These are phyloP conservation scores for Xestia rhomboidea DNA, from an alignment of 2,888 invertebrate genomes.

Conservation along the genomic window DNA sequence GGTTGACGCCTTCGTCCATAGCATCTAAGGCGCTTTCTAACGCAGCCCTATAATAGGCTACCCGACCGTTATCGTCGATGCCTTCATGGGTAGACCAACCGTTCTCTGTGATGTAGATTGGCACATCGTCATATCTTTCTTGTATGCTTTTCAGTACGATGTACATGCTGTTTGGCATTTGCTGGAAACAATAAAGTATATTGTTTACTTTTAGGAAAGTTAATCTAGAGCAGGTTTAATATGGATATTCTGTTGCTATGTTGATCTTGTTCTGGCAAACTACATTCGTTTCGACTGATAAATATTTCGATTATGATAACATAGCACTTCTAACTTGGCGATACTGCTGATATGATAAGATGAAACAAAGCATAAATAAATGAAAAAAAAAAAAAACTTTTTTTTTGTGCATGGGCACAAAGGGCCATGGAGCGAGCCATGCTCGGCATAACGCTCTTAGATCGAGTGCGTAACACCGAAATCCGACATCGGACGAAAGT, in stretches of 20 bases:
- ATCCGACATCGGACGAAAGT: too few species aligned
- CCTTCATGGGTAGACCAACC: slow-evolving; percentile 86
- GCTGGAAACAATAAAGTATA: slow-evolving; percentile 68
- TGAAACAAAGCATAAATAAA: neutral
- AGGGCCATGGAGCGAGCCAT: too few species aligned
- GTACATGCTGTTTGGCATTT: slow-evolving; percentile 90
- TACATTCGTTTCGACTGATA: neutral
- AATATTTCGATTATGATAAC: neutral
- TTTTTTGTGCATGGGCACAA: neutral
- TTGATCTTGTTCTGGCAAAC: neutral
- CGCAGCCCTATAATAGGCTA: slow-evolving; percentile 82
- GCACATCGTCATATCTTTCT: slow-evolving; percentile 85
- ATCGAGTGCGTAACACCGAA: too few species aligned
- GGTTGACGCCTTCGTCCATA: slow-evolving; percentile 83
- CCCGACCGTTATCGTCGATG: slow-evolving; percentile 84
- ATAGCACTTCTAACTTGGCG: too few species aligned
- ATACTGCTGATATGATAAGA: neutral
- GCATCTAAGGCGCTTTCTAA: slow-evolving; percentile 82
- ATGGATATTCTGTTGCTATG: neutral
- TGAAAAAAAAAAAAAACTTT: neutral
- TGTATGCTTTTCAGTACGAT: slow-evolving; percentile 88
- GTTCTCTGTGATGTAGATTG: slow-evolving; percentile 91
- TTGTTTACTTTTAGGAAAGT: neutral
- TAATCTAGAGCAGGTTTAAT: neutral
- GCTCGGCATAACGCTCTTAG: too few species aligned